A percentile compares a stretch with the other conserved stretches of the same genome.
Evolutionary conservation across 1,140 invertebrate species (phyloP).

Genomic region (Ooceraea biroi): DNA sequence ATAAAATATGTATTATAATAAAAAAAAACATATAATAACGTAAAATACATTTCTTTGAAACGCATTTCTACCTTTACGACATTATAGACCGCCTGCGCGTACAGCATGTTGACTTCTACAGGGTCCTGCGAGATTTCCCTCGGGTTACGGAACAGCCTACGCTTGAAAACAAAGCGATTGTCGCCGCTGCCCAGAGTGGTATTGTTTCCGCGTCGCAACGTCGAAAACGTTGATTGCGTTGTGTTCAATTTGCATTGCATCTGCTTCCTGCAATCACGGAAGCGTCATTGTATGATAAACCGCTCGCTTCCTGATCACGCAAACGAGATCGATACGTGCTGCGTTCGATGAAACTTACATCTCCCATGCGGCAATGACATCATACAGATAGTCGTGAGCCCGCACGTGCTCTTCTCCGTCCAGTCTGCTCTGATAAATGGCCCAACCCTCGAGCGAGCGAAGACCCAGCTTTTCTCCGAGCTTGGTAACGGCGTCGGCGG

Average conservation of each 20-base stretch:
- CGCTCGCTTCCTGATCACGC: background rate
- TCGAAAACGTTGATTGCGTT: constrained; percentile 86
- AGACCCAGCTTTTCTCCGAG: constrained; percentile 96
- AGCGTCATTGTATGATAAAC: background rate
- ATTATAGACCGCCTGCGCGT: constrained; percentile 97
- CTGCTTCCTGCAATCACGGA: constrained; percentile 86
- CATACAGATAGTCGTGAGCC: constrained; percentile 96
- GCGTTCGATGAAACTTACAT: constrained; percentile 87
- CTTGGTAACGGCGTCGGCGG: constrained; percentile 94
- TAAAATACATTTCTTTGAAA: no score
- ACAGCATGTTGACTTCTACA: constrained; percentile 97
- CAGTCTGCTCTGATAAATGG: constrained; percentile 94
- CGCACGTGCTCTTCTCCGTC: constrained; percentile 97
- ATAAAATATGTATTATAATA: no score
- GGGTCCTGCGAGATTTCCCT: constrained; percentile 98
- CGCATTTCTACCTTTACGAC: constrained; percentile 97
- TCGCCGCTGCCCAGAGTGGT: constrained; percentile 92
- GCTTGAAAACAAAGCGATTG: constrained; percentile 97
- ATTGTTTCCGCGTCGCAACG: constrained; percentile 87
- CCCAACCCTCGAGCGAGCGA: constrained; percentile 95
- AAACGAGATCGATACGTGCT: background rate
- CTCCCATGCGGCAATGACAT: constrained; percentile 97
- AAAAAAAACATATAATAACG: no score
- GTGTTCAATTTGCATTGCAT: constrained; percentile 89
- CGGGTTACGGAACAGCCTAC: constrained; percentile 94